Conservation (phyloP, 2,113 vertebrate genomes). For the Elephas maximus region DNA sequence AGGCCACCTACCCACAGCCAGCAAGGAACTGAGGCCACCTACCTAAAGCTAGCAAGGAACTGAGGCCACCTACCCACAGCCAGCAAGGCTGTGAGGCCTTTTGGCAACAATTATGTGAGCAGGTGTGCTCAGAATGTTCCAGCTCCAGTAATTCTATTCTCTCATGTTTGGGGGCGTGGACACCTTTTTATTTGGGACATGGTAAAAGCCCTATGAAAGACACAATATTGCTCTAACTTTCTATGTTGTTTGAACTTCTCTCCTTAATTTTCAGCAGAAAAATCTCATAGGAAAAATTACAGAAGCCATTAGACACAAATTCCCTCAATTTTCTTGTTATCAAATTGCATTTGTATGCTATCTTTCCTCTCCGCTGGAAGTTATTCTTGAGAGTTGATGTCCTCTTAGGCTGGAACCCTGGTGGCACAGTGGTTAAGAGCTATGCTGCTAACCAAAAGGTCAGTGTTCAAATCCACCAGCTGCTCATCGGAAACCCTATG, state of each 20-base stretch:
- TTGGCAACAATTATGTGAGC: background rate
- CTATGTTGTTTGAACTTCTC: background rate
- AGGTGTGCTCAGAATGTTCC: background rate
- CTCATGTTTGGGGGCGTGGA: background rate
- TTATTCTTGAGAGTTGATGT: background rate
- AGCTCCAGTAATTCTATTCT: background rate
- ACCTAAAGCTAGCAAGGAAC: background rate
- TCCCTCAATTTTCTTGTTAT: conserved; percentile 34
- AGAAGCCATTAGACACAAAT: conserved; percentile 12
- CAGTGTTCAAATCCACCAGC: too few species aligned
- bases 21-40: background rate
- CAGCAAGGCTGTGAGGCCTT: background rate
- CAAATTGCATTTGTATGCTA: background rate
- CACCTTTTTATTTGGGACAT: conserved; percentile 9
- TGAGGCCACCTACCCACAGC: background rate
- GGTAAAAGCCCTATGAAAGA: background rate
- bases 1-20: background rate
- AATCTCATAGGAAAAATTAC: background rate
- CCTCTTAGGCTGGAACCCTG: background rate
- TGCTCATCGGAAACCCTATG: too few species aligned
- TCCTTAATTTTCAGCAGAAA: conserved; percentile 8
- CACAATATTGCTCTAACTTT: conserved; percentile 23
- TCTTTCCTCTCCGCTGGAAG: conserved; percentile 8
- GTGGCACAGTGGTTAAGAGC: too few species aligned
- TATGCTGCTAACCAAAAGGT: too few species aligned